Evolutionary conservation across 2,888 invertebrate genomes (phyloP), one percentile per base, ranked within the genome.

Genomic region (Sialis lutaria): DNA sequence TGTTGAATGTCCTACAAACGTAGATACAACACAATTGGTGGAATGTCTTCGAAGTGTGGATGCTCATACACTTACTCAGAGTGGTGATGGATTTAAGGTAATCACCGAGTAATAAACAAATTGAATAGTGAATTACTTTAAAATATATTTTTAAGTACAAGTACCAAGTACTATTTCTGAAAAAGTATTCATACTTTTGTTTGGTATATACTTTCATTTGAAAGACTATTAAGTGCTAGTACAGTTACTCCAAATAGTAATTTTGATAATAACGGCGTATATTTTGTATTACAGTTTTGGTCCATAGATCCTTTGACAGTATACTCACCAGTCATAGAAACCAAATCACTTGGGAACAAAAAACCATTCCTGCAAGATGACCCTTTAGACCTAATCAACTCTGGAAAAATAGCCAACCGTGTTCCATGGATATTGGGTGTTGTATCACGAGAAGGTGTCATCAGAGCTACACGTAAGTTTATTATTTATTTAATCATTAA

Each of bases 391-490:
- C 54, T 67, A 33, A 54, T 73, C 22, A 53, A 55, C 42, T 52
- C 54, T 39, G 68, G 68, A 8, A 57, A 58, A 34, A 68, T 69
- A 45, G 39, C 31, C 1, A 55, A 56, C 8, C 59, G 63, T 12
- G 61, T 73, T 3, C 72, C 74, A 1, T 68, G 67, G 64, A 64
- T 74, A 52, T 56, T 65, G 7, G 71, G 73, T 5, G 57, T 63
- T 1, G 67, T 67, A 3, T 60, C 66, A 1, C 57, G 64, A 5
- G 74, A 74, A 55, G 74, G 73, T 13, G 64, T 69, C 3, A 61
- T 74, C 9, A 62, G 69, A 46, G 67, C 67, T 10, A 59, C 58
- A 48, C 55, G 67, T 67, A 58, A 57, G 57, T 54, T 6, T 33
- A n/a, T 30, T 30, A 2, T 2, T 22, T 22, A 22, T 22, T 22